Conservation (phyloP, 2,797 vertebrate genomes). For the Tinamus major region DNA sequence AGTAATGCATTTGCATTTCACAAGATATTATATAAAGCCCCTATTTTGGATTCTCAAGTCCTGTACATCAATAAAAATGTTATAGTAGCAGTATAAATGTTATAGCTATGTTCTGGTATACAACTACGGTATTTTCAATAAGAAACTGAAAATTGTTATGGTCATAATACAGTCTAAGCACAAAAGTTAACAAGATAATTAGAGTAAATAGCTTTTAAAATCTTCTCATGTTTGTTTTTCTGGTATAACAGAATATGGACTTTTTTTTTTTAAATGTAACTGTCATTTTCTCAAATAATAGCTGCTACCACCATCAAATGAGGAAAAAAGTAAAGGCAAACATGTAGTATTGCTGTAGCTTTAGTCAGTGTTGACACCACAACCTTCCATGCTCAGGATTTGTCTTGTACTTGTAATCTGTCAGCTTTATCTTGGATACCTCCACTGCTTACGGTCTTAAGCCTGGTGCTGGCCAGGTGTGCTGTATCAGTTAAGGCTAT, state of each 20-base stretch:
- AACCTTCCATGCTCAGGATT: not conserved
- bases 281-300: not conserved
- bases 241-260: not conserved
- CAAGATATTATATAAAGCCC: not conserved
- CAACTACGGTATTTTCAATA: not conserved
- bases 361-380: not conserved
- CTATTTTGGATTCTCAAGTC: not conserved
- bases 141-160: not conserved
- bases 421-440: not conserved
- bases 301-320: not conserved
- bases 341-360: not conserved
- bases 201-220: not conserved
- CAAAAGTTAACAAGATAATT: not conserved
- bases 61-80: not conserved
- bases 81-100: not conserved
- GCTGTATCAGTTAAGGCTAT: not conserved
- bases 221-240: rapidly evolving
- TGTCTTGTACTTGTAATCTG: not conserved
- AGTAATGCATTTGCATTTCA: not conserved
- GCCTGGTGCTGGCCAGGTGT: rapidly evolving
- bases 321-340: not conserved
- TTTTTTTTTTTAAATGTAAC: not conserved
- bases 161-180: not conserved
- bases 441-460: not conserved
- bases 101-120: not conserved